phyloP scores from a whole-genome alignment of 2,797 vertebrate species.

The Artibeus lituratus region DNA sequence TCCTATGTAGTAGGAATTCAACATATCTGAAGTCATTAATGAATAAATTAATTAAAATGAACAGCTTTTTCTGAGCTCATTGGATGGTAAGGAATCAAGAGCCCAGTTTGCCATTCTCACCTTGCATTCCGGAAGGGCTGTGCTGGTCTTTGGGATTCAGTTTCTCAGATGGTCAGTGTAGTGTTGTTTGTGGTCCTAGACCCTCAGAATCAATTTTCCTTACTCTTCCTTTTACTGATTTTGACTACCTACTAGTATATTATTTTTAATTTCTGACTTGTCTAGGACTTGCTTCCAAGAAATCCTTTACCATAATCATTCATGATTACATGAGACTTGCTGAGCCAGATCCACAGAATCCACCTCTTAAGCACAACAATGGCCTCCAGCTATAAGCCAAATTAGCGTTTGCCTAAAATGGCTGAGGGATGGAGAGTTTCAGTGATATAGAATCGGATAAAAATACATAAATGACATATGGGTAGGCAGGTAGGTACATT shows the following conservation, averaged over 20 bases:
- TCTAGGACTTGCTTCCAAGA: background rate
- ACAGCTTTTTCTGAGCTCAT: background rate
- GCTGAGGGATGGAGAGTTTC: background rate
- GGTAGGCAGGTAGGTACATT: background rate
- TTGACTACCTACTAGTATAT: background rate
- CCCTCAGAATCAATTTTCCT: background rate
- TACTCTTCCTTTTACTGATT: background rate
- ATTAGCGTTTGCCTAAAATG: background rate
- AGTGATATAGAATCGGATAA: background rate
- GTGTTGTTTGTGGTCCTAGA: background rate
- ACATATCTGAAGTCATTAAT: background rate
- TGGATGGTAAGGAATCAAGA: background rate
- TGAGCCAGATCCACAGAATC: background rate
- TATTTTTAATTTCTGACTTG: background rate
- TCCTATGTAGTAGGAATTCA: background rate
- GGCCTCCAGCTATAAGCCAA: background rate
- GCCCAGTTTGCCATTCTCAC: background rate
- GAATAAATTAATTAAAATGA: background rate
- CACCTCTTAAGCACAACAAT: background rate
- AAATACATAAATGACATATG: background rate
- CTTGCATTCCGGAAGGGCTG: background rate
- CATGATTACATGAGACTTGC: background rate
- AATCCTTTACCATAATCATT: background rate
- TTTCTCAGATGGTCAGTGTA: background rate
- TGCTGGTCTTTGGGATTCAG: background rate